Evolutionary conservation across 2,888 invertebrate genomes (phyloP).

Genomic region (Lepidonotus clava): DNA sequence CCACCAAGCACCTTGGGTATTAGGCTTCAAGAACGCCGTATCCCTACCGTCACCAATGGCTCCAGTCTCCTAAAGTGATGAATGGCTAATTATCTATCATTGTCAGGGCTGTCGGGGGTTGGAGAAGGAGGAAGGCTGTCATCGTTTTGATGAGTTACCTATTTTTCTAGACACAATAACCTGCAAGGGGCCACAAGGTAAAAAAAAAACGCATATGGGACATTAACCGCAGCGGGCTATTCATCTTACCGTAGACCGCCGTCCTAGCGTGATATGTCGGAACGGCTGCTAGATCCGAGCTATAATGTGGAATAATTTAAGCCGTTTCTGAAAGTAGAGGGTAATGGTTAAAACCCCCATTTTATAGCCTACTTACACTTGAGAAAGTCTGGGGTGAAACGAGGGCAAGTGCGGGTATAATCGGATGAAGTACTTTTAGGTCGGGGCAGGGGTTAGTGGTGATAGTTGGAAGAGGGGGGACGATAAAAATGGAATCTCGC

Average conservation of each 20-base stretch:
- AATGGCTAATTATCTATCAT: constrained; percentile 18
- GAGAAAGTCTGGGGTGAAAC: background rate
- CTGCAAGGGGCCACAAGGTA: background rate
- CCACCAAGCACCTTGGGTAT: too few relatives aligned
- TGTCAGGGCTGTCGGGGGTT: background rate
- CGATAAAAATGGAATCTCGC: background rate
- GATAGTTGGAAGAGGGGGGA: too few relatives aligned
- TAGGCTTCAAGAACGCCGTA: too few relatives aligned
- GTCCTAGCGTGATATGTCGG: too few relatives aligned
- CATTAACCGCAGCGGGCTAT: background rate
- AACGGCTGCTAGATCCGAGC: background rate
- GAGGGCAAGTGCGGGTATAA: background rate
- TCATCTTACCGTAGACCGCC: background rate
- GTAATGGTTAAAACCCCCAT: background rate
- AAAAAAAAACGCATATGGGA: background rate
- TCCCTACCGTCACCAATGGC: too few relatives aligned
- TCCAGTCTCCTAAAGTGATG: too few relatives aligned
- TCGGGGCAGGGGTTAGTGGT: background rate
- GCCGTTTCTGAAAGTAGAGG: background rate
- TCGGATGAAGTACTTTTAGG: background rate
- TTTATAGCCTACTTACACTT: background rate
- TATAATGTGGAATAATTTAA: background rate
- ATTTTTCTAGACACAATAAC: constrained; percentile 14
- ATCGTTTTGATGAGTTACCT: background rate
- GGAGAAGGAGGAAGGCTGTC: background rate